Percentiles rank a stretch among this genome's conserved stretches.
Evolutionary conservation across 2,888 invertebrate genomes (phyloP).

Genomic region (Cyclophora punctaria): DNA sequence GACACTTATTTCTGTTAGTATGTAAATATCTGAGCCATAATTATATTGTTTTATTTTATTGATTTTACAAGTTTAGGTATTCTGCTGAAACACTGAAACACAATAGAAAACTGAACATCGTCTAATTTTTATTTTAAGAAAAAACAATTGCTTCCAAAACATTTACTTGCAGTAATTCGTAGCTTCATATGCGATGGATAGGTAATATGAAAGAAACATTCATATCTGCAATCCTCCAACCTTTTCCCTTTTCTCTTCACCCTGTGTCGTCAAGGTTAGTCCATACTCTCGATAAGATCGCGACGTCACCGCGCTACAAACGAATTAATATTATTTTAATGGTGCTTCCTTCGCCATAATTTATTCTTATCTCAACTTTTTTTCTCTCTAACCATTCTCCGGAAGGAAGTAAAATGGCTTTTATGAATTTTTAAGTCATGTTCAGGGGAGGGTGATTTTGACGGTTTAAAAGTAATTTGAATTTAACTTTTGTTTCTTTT

Average conservation of each 20-base stretch:
- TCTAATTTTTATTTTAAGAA: too few species aligned
- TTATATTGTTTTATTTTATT: background rate
- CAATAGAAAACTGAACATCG: too few species aligned
- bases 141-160: too few species aligned
- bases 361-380: slow-evolving; percentile 56
- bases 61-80: too few species aligned
- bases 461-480: background rate
- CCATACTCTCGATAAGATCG: slow-evolving; percentile 18
- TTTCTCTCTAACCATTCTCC: slow-evolving; percentile 22
- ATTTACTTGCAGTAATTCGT: too few species aligned
- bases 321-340: slow-evolving; percentile 52
- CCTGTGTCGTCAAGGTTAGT: slow-evolving; percentile 4
- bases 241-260: too few species aligned
- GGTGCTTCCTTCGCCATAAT: slow-evolving; percentile 50
- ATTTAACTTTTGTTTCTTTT: background rate
- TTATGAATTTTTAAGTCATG: slow-evolving; percentile 24
- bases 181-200: too few species aligned
- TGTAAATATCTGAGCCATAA: background rate
- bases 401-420: slow-evolving; percentile 21
- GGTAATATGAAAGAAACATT: too few species aligned
- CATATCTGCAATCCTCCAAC: too few species aligned
- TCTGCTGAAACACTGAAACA: too few species aligned
- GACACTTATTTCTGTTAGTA: background rate
- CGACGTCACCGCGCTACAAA: slow-evolving; percentile 26
- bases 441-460: slow-evolving; percentile 12